A percentile compares a stretch with the other conserved stretches of the same genome.
These are phyloP conservation scores for Lates calcarifer DNA, from an alignment of 2,113 vertebrate species.

Conservation along the genomic window DNA sequence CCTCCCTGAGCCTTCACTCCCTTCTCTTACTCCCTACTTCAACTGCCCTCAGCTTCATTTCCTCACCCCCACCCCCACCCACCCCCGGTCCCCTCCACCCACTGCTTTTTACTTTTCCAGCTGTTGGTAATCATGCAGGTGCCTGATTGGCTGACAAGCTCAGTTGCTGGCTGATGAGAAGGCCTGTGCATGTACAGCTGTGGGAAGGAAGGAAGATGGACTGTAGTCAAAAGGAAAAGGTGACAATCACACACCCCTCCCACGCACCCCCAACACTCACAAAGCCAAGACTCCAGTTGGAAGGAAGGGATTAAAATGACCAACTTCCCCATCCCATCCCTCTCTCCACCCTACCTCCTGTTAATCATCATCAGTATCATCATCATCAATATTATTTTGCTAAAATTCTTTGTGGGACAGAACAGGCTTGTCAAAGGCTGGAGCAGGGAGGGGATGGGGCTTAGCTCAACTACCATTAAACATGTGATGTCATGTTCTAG, in stretches of 20 bases:
- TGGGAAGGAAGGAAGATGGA: slow-evolving; percentile 63
- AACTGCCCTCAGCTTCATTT: slow-evolving; percentile 25
- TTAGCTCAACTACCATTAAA: slow-evolving; percentile 61
- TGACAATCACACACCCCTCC: slow-evolving; percentile 53
- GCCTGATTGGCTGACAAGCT: slow-evolving; percentile 73
- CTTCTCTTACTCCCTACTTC: slow-evolving; percentile 37
- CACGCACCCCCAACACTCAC: slow-evolving; percentile 14
- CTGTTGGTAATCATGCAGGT: slow-evolving; percentile 80
- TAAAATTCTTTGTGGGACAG: slow-evolving; percentile 35
- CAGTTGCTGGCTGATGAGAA: slow-evolving; percentile 73
- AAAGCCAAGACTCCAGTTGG: slow-evolving; percentile 29
- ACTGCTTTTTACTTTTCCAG: slow-evolving; percentile 66
- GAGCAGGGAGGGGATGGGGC: slow-evolving; percentile 26
- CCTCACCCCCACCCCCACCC: slow-evolving; percentile 37
- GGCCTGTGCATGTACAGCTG: slow-evolving; percentile 61
- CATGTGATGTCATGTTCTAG: slow-evolving; percentile 67
- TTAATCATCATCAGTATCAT: slow-evolving; percentile 57
- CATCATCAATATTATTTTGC: slow-evolving; percentile 39
- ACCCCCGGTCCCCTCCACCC: slow-evolving; percentile 15
- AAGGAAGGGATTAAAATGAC: slow-evolving; percentile 43
- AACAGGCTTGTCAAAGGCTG: slow-evolving; percentile 34
- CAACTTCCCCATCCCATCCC: neutral
- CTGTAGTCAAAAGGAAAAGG: slow-evolving; percentile 69
- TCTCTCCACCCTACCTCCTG: slow-evolving; percentile 39
- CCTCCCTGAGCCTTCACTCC: neutral